Conservation (phyloP, 2,113 vertebrate species). For the Pogonocichla stellata region DNA sequence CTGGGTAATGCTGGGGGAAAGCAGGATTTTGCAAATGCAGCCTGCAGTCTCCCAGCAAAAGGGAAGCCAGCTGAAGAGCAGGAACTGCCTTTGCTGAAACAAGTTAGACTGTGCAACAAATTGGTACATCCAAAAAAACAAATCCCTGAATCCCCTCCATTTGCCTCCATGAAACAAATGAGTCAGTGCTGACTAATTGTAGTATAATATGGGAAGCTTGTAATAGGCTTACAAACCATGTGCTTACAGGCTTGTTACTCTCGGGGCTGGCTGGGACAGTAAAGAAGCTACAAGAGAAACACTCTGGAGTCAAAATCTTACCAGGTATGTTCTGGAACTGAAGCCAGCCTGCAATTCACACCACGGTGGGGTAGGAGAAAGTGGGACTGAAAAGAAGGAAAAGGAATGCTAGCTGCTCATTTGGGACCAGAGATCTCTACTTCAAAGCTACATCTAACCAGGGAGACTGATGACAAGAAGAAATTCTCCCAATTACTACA, state of each 20-base stretch:
- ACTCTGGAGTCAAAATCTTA: neutral
- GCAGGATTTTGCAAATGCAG: conserved; percentile 60
- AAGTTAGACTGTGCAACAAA: conserved; percentile 57
- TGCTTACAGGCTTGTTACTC: conserved; percentile 31
- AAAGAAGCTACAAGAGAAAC: neutral
- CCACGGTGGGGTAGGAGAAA: neutral
- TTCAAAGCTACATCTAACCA: neutral
- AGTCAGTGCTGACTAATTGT: conserved; percentile 67
- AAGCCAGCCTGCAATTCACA: neutral
- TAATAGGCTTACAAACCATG: conserved; percentile 48
- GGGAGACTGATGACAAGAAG: neutral
- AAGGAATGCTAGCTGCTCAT: neutral
- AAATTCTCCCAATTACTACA: neutral
- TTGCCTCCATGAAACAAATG: conserved; percentile 68
- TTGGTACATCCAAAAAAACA: conserved; percentile 60
- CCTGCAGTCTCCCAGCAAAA: conserved; percentile 60
- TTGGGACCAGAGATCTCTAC: neutral
- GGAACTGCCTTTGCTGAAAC: conserved; percentile 25
- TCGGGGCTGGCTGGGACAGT: conserved; percentile 20
- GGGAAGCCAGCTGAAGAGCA: conserved; percentile 50
- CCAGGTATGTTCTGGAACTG: neutral
- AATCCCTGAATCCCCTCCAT: conserved; percentile 42
- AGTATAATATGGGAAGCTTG: conserved; percentile 26
- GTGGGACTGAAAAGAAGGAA: neutral
- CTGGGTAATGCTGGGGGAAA: conserved; percentile 40